These are phyloP conservation scores for Anarsia innoxiella DNA, from an alignment of 2,888 invertebrate genomes.

Conservation along the genomic window DNA sequence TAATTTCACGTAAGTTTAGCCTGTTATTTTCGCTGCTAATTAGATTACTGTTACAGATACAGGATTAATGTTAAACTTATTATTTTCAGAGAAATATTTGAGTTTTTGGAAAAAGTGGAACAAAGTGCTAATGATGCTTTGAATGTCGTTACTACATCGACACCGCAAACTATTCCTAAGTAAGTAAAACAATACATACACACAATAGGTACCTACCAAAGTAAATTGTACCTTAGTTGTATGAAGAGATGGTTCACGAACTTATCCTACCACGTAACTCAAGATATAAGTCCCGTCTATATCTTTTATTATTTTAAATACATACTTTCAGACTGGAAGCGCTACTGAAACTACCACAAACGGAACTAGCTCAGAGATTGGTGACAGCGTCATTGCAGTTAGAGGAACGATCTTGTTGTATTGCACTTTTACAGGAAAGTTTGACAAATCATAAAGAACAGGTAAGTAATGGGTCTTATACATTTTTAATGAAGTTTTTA, in stretches of 20 bases:
- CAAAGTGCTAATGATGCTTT: constrained; percentile 68
- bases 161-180: constrained; percentile 60
- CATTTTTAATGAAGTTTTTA: too few relatives aligned
- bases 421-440: constrained; percentile 76
- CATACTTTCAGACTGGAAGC: constrained; percentile 62
- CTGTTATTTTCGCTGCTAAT: background rate
- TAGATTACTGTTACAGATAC: too few relatives aligned
- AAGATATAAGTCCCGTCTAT: too few relatives aligned
- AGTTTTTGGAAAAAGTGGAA: constrained; percentile 80
- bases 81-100: constrained; percentile 76
- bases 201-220: background rate
- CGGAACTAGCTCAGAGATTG: constrained; percentile 77
- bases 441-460: constrained; percentile 72
- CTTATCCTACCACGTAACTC: too few relatives aligned
- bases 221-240: too few relatives aligned
- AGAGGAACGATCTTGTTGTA: constrained; percentile 76
- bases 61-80: background rate
- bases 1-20: constrained; percentile 53
- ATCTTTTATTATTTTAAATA: too few relatives aligned
- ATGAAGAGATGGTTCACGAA: too few relatives aligned
- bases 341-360: constrained; percentile 69
- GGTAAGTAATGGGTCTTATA: too few relatives aligned
- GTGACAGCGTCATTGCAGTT: constrained; percentile 76
- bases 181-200: too few relatives aligned
- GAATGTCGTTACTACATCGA: constrained; percentile 52